Evolutionary conservation across 2,113 vertebrate genomes (phyloP), one percentile per base, ranked within the genome.

Genomic region (Etia nguti): DNA sequence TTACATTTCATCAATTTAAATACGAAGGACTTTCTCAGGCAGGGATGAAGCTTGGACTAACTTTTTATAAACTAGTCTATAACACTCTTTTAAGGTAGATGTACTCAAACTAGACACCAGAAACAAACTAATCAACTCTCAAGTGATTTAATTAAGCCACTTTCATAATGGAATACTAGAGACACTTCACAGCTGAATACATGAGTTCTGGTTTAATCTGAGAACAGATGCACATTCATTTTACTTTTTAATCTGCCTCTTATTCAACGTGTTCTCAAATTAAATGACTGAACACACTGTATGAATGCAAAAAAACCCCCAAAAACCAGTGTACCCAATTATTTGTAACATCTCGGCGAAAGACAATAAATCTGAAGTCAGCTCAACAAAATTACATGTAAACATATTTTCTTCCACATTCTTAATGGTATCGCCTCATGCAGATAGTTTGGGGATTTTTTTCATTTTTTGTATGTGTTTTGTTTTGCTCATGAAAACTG

Each of bases 1-100:
- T 93, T 93, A 94, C 79, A 89, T 88, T 93, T 88, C 85, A 91
- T 95, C 90, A 92, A 34, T 86, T 89, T 83, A 65, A 82, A 91
- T 83, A 50, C 68, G 57, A 82, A 91, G 84, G 82, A 82, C 70
- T 90, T 92, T 88, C 83, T 90, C 86, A 84, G 84, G 73, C 84
- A 29, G 57, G 31, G 18, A 56, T 83, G 77, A 86, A 75, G 87
- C 46, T 85, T 26, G 34, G 12, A 80, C 81, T 29, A 80, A 79
- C 68, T 81, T 57, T 65, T 82, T 41, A 60, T 68, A 86, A 89
- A 91, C 80, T 57, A 43, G 59, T 88, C 59, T 89, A 22, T 82
- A 85, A 85, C 85, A 65, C 79, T 77, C 56, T 91, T 91, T 85
- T 60, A 90, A 86, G 82, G 68, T 81, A 85, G 89, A 92, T 90